Percentiles rank a stretch among this genome's conserved stretches.
Conservation (phyloP, 2,888 invertebrate genomes). For the Diadegma fenestrale region DNA sequence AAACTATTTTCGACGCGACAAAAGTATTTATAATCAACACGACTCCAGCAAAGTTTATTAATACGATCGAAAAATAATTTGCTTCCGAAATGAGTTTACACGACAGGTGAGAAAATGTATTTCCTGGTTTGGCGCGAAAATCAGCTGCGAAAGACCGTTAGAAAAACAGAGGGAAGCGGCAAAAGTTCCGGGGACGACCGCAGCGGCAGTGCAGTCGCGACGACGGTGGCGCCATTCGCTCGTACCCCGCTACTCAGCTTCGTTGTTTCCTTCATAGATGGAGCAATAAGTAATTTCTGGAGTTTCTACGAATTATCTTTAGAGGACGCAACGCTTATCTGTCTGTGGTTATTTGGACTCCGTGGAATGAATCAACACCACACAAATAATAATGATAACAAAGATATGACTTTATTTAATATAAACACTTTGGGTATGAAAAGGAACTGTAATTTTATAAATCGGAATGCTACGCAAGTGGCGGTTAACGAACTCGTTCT, state of each 20-base stretch:
- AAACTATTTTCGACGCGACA: not conserved
- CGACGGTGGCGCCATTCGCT: not conserved
- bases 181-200: not conserved
- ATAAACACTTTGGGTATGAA: too few relatives aligned
- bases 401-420: too few relatives aligned
- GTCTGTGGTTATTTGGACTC: too few relatives aligned
- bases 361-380: too few relatives aligned
- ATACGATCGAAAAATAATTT: not conserved
- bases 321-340: too few relatives aligned
- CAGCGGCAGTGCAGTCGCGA: not conserved
- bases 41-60: not conserved
- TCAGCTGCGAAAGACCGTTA: slow-evolving; percentile 37
- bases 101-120: not conserved
- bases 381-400: too few relatives aligned
- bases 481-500: too few relatives aligned
- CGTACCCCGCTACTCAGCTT: not conserved
- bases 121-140: slow-evolving; percentile 28
- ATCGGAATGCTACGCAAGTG: too few relatives aligned
- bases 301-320: not conserved
- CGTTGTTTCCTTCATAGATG: not conserved
- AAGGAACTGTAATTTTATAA: too few relatives aligned
- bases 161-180: slow-evolving; percentile 9
- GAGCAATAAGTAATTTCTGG: not conserved
- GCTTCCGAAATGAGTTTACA: not conserved
- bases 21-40: not conserved